A percentile compares a stretch with the other conserved stretches of the same genome.
These are phyloP conservation scores for Spondyliosoma cantharus DNA, from an alignment of 2,797 vertebrate genomes.

Conservation along the genomic window DNA sequence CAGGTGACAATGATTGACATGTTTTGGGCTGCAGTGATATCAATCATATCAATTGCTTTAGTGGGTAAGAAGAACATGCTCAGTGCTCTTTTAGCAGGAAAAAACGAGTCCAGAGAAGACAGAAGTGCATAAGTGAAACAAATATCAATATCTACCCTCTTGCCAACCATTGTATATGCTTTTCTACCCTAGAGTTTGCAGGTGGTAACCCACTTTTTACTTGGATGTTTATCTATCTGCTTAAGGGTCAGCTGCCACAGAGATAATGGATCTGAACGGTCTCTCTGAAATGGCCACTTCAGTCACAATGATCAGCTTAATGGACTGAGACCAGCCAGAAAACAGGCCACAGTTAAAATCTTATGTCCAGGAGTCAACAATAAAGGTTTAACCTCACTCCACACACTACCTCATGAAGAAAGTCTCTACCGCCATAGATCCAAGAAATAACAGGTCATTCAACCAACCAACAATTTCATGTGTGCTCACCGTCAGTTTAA, in stretches of 20 bases:
- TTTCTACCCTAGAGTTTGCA: too few species aligned
- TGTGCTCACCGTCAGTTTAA: too few species aligned
- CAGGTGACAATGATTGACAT: neutral
- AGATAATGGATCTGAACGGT: conserved; percentile 12
- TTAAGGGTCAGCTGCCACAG: neutral
- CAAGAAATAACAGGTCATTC: neutral
- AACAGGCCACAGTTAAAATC: neutral
- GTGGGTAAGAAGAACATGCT: neutral
- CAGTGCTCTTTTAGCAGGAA: neutral
- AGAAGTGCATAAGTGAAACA: neutral
- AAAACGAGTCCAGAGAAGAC: neutral
- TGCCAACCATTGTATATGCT: neutral
- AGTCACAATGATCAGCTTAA: neutral
- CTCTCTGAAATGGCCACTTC: conserved; percentile 14
- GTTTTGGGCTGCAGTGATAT: neutral
- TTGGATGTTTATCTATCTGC: neutral
- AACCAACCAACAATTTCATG: too few species aligned
- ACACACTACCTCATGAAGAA: too few species aligned
- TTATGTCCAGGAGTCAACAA: neutral
- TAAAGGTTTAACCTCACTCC: neutral
- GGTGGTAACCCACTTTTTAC: neutral
- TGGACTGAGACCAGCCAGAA: conserved; percentile 6
- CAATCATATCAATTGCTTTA: neutral
- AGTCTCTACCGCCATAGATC: neutral
- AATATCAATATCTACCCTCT: too few species aligned